phyloP scores from a whole-genome alignment of 2,113 vertebrate genomes.

The Plecotus auritus region DNA sequence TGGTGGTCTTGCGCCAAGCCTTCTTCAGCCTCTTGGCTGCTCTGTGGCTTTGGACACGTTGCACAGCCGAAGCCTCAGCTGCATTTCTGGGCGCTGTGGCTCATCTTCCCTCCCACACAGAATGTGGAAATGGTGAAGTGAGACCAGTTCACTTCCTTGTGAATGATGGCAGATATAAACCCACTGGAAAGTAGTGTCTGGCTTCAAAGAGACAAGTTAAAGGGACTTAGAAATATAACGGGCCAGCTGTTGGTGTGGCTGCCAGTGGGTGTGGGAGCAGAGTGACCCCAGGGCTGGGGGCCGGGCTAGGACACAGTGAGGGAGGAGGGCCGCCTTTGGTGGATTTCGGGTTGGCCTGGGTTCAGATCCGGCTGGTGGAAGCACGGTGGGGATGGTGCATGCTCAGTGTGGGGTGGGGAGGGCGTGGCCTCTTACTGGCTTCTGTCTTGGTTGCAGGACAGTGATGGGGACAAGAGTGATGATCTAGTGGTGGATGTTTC shows the following conservation, averaged over 20 bases:
- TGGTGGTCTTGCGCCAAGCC: rapidly evolving
- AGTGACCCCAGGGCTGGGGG: neutral
- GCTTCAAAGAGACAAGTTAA: neutral
- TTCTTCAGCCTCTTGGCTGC: neutral
- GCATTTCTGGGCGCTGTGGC: neutral
- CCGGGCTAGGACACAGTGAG: neutral
- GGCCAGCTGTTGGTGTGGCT: neutral
- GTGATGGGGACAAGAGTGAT: conserved; percentile 97
- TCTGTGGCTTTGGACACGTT: neutral
- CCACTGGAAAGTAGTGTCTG: neutral
- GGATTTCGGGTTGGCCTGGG: neutral
- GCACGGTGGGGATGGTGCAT: neutral
- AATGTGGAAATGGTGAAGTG: neutral
- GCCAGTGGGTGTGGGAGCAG: neutral
- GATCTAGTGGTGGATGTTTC: conserved; percentile 97
- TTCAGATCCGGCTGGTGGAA: neutral
- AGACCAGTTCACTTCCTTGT: rapidly evolving
- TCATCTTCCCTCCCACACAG: neutral
- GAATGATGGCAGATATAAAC: rapidly evolving
- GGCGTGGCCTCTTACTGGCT: neutral
- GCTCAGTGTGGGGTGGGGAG: rapidly evolving
- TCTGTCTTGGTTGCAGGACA: conserved; percentile 83
- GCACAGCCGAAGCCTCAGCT: neutral
- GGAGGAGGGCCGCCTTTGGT: rapidly evolving
- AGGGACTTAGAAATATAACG: neutral